Evolutionary conservation across 2,797 vertebrate genomes (phyloP).

Genomic region (Apogon hyalosoma): DNA sequence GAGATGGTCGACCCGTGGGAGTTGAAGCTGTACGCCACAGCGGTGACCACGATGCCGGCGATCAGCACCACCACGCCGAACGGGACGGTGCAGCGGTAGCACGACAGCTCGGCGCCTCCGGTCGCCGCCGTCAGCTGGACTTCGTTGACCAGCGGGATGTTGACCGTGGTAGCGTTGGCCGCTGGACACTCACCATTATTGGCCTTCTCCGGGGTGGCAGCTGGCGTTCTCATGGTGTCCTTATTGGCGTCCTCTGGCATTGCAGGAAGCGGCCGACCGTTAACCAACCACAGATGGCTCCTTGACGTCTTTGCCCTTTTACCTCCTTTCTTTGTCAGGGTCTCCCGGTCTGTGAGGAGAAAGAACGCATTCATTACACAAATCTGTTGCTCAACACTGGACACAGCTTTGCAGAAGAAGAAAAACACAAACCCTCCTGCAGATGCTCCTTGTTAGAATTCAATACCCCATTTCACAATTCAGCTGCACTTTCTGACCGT

Average conservation of each 20-base stretch:
- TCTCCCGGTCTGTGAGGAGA: slow-evolving; percentile 45
- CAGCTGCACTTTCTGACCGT: not conserved
- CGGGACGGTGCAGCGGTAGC: slow-evolving; percentile 94
- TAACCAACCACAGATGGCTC: slow-evolving; percentile 57
- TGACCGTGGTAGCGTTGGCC: slow-evolving; percentile 34
- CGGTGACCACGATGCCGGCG: slow-evolving; percentile 91
- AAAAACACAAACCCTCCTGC: not conserved
- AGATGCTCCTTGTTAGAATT: slow-evolving; percentile 55
- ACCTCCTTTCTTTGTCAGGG: slow-evolving; percentile 49
- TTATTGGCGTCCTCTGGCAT: slow-evolving; percentile 90
- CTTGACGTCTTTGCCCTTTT: not conserved
- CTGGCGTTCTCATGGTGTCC: slow-evolving; percentile 85
- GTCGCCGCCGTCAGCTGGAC: slow-evolving; percentile 93
- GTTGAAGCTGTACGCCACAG: slow-evolving; percentile 96
- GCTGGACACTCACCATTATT: slow-evolving; percentile 78
- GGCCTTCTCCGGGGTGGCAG: slow-evolving; percentile 82
- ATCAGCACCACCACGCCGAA: slow-evolving; percentile 95
- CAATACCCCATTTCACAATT: slow-evolving; percentile 62
- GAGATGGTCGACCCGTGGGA: slow-evolving; percentile 97
- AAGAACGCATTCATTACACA: slow-evolving; percentile 13
- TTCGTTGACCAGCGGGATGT: slow-evolving; percentile 89
- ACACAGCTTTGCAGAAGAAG: not conserved
- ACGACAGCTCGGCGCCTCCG: slow-evolving; percentile 93
- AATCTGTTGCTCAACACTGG: slow-evolving; percentile 50
- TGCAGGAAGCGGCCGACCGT: slow-evolving; percentile 52